These are phyloP conservation scores for Phyllopteryx taeniolatus DNA, from an alignment of 2,113 vertebrate species.

Conservation along the genomic window DNA sequence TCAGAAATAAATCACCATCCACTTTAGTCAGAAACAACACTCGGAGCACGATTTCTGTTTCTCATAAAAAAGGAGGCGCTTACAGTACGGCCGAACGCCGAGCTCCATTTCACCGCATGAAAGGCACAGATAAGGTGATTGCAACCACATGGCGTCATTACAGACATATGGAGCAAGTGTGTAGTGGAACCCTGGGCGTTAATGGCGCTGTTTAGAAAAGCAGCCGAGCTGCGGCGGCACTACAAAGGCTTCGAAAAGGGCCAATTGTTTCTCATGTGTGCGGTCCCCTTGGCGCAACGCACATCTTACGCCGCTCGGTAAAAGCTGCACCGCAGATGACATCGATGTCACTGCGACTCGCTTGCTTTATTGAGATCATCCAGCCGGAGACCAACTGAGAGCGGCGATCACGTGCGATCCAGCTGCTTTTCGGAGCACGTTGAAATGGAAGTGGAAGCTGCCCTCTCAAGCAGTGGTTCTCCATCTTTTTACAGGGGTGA, in stretches of 20 bases:
- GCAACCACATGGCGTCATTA: constrained; percentile 67
- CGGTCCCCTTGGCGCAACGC: constrained; percentile 51
- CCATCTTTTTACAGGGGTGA: neutral
- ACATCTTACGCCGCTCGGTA: constrained; percentile 35
- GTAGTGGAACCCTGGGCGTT: constrained; percentile 60
- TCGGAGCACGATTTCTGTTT: constrained; percentile 1
- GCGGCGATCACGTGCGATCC: constrained; percentile 24
- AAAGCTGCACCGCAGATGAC: constrained; percentile 68
- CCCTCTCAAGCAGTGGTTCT: neutral
- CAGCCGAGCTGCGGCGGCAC: constrained; percentile 32
- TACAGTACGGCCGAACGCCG: constrained; percentile 10
- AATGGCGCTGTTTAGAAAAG: constrained; percentile 64
- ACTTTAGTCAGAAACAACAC: neutral
- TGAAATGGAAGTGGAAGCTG: constrained; percentile 9
- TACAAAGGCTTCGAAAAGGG: constrained; percentile 49
- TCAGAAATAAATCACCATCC: constrained; percentile 4
- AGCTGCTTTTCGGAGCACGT: constrained; percentile 23
- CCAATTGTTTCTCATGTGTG: constrained; percentile 53
- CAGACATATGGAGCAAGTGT: constrained; percentile 68
- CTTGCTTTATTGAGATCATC: constrained; percentile 5
- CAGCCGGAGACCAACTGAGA: constrained; percentile 9
- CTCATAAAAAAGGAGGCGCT: constrained; percentile 15
- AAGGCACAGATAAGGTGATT: constrained; percentile 62
- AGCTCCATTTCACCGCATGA: constrained; percentile 55
- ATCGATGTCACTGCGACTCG: constrained; percentile 29